phyloP scores from a whole-genome alignment of 2,888 invertebrate genomes.

The Tinea semifulvella region DNA sequence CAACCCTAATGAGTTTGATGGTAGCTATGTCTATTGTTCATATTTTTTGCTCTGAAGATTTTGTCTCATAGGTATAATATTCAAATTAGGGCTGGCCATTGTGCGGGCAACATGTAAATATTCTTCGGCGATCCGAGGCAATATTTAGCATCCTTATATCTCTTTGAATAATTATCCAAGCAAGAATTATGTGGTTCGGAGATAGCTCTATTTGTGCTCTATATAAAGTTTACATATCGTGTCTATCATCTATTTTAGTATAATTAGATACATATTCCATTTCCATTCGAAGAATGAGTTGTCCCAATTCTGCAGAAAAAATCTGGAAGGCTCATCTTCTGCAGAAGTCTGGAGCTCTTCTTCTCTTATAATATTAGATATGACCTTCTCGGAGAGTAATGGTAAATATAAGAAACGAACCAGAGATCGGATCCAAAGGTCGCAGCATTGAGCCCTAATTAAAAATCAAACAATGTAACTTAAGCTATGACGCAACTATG shows the following conservation, averaged over 20 bases:
- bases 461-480: no score
- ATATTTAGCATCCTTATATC: constrained; percentile 26
- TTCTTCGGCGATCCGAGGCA: constrained; percentile 36
- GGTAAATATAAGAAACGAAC: no score
- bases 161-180: constrained; percentile 52
- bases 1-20: constrained; percentile 12
- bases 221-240: neutral
- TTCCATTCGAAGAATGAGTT: no score
- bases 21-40: constrained; percentile 41
- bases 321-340: no score
- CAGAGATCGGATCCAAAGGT: no score
- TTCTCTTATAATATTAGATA: no score
- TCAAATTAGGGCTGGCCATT: constrained; percentile 59
- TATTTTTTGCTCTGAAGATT: constrained; percentile 55
- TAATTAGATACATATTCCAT: no score
- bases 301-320: no score
- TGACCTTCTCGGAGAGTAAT: no score
- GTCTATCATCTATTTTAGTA: neutral
- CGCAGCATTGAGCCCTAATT: no score
- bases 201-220: constrained; percentile 42
- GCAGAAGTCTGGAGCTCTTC: no score
- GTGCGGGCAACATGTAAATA: constrained; percentile 47
- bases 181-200: constrained; percentile 36
- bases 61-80: constrained; percentile 49
- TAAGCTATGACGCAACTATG: no score